These are phyloP conservation scores for Stegodyphus dumicola DNA, from an alignment of 1,140 invertebrate genomes.

Conservation along the genomic window DNA sequence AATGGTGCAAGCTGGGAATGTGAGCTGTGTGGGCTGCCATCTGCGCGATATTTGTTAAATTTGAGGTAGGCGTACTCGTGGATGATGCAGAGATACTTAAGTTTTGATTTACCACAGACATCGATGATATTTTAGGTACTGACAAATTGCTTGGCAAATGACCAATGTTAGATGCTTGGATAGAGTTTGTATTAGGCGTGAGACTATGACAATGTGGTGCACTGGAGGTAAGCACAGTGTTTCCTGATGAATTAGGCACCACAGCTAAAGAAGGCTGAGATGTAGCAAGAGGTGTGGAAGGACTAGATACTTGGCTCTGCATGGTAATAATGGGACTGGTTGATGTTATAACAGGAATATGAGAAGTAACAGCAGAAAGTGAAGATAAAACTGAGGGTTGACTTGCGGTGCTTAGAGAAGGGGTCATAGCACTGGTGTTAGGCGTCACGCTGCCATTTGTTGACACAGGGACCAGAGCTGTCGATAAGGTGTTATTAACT, in stretches of 20 bases:
- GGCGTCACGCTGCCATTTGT: slow-evolving; percentile 7
- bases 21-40: slow-evolving; percentile 23
- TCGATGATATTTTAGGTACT: slow-evolving; percentile 28
- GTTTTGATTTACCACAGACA: slow-evolving; percentile 15
- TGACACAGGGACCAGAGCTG: background rate
- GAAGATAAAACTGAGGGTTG: slow-evolving; percentile 9
- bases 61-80: slow-evolving; percentile 13
- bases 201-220: slow-evolving; percentile 29
- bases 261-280: slow-evolving; percentile 26
- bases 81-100: slow-evolving; percentile 10
- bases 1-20: slow-evolving; percentile 34
- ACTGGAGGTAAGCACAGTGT: slow-evolving; percentile 13
- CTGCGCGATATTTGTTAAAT: slow-evolving; percentile 38
- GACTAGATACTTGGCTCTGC: slow-evolving; percentile 40
- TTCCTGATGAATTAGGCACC: slow-evolving; percentile 48
- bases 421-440: background rate
- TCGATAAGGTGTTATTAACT: slow-evolving; percentile 47
- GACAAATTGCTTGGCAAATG: slow-evolving; percentile 51
- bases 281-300: slow-evolving; percentile 9
- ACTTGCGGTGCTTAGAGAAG: slow-evolving; percentile 1
- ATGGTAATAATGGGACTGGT: background rate
- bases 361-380: slow-evolving; percentile 42
- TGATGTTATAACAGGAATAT: slow-evolving; percentile 47
- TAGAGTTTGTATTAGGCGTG: slow-evolving; percentile 13
- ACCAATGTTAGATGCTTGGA: slow-evolving; percentile 7